Percentiles rank a stretch among this genome's conserved stretches.
Conservation (phyloP, 2,888 invertebrate genomes). For the Penaeus monodon region DNA sequence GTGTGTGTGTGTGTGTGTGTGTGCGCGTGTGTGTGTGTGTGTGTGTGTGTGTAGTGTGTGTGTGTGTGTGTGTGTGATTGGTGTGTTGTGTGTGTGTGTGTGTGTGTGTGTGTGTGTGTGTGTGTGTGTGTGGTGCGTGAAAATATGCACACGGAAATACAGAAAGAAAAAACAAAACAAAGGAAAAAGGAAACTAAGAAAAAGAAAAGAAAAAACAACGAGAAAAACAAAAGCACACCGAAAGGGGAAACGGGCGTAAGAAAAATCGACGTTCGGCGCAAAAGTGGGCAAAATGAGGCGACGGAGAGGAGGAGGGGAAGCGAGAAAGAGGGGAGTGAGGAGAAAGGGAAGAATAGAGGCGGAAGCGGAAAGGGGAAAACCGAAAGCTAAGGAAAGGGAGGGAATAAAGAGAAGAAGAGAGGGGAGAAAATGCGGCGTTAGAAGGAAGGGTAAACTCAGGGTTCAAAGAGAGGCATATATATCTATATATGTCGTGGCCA, state of each 20-base stretch:
- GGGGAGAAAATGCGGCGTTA: too few species aligned
- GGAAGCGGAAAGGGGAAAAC: too few species aligned
- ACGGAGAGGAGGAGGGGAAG: neutral
- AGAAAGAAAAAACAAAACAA: neutral
- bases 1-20: slow-evolving; percentile 11
- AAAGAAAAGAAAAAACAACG: neutral
- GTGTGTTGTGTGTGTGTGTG: neutral
- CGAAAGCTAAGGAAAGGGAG: too few species aligned
- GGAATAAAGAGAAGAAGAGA: too few species aligned
- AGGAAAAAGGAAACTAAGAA: neutral
- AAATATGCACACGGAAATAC: neutral
- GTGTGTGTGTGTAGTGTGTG: neutral
- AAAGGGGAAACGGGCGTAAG: neutral
- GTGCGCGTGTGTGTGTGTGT: neutral
- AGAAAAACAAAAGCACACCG: neutral
- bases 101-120: slow-evolving; percentile 8
- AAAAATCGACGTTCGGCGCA: too few species aligned
- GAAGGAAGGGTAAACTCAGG: too few species aligned
- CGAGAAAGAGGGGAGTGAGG: neutral
- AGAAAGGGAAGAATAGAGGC: too few species aligned
- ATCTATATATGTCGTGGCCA: too few species aligned
- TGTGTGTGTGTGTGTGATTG: neutral
- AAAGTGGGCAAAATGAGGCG: too few species aligned
- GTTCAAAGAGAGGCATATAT: too few species aligned
- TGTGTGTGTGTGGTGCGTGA: neutral